Conservation (phyloP, 2,888 invertebrate genomes). For the Schizaphis graminum region DNA sequence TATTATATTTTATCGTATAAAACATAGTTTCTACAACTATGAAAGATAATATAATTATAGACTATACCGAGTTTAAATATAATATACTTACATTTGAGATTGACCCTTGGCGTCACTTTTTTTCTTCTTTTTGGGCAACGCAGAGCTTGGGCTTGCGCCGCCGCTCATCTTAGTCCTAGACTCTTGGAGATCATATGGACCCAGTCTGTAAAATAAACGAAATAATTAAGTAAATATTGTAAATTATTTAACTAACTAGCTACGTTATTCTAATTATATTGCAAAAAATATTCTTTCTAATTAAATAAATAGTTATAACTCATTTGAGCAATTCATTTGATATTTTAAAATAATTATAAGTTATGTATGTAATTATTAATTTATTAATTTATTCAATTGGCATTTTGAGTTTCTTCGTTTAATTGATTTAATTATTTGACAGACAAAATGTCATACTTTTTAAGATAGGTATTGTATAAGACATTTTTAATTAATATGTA, state of each 20-base stretch:
- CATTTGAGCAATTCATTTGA: neutral
- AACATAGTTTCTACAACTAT: neutral
- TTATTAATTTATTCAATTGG: neutral
- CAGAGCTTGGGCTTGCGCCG: conserved; percentile 76
- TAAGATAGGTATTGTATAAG: neutral
- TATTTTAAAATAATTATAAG: conserved; percentile 1
- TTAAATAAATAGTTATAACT: conserved; percentile 14
- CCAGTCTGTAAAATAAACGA: conserved; percentile 80
- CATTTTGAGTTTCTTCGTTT: neutral
- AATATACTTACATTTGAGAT: conserved; percentile 76
- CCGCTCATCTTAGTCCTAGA: conserved; percentile 89
- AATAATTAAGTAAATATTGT: conserved; percentile 40
- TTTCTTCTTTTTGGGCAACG: conserved; percentile 76
- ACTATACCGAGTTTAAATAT: neutral
- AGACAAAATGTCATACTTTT: neutral
- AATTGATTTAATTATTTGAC: conserved; percentile 8
- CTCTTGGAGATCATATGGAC: conserved; percentile 87
- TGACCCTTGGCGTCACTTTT: conserved; percentile 79
- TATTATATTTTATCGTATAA: neutral
- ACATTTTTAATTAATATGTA: neutral
- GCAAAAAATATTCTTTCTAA: conserved; percentile 5
- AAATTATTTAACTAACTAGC: conserved; percentile 12
- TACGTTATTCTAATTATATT: neutral
- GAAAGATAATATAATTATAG: neutral
- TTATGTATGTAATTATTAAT: neutral